phyloP scores from a whole-genome alignment of 2,797 vertebrate species.

The Notamacropus eugenii region DNA sequence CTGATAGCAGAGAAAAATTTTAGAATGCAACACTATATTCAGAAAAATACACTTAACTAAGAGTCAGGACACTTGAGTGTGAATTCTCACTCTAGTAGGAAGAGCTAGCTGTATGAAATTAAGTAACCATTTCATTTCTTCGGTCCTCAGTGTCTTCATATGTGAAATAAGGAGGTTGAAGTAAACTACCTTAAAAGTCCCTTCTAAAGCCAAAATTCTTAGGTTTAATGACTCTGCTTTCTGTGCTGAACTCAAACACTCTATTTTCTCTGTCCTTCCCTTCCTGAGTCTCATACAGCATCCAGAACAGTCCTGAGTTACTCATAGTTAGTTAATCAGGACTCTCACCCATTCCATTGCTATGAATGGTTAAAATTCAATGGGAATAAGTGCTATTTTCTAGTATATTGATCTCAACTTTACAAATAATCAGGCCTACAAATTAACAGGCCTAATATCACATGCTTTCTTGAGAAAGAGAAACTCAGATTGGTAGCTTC shows the following conservation, averaged over 20 bases:
- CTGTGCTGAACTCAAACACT: background rate
- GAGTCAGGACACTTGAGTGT: background rate
- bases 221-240: background rate
- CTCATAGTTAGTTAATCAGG: background rate
- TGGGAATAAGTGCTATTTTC: background rate
- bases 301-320: background rate
- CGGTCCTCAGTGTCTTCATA: background rate
- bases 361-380: background rate
- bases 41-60: background rate
- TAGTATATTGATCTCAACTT: constrained; percentile 12
- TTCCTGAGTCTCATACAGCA: constrained; percentile 51
- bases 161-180: background rate
- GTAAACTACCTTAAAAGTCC: background rate
- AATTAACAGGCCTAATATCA: background rate
- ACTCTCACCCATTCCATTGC: background rate
- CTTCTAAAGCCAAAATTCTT: background rate
- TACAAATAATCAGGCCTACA: constrained; percentile 20
- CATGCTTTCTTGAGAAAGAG: constrained; percentile 21
- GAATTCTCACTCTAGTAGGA: background rate
- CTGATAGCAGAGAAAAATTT: background rate
- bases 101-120: background rate
- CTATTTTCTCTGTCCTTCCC: constrained; percentile 47
- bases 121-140: background rate
- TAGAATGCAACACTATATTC: background rate
- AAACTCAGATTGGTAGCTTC: constrained; percentile 58